phyloP scores from a whole-genome alignment of 2,888 invertebrate genomes.

The Torymus aiolomorphi region DNA sequence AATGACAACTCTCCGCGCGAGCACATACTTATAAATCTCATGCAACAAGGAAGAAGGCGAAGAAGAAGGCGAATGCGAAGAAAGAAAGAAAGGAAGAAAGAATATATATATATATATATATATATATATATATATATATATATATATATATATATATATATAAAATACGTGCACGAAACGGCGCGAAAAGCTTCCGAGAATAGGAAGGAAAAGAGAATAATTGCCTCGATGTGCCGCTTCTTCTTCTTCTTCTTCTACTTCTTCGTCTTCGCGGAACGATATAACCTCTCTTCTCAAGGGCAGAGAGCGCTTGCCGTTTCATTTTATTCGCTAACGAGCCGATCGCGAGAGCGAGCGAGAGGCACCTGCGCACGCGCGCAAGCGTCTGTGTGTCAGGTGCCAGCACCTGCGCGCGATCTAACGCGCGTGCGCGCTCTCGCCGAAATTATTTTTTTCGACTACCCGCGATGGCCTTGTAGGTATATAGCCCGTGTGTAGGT shows the following conservation, averaged over 20 bases:
- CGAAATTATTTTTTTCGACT: constrained; percentile 1
- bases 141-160: no score
- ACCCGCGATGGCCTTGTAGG: background rate
- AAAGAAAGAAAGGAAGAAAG: no score
- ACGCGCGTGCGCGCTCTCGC: background rate
- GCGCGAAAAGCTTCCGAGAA: background rate
- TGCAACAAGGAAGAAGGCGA: no score
- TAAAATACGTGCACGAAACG: no score
- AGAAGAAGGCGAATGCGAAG: no score
- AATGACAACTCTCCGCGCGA: background rate
- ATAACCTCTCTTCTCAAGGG: constrained; percentile 18
- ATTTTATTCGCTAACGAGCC: constrained; percentile 42
- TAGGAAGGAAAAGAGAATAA: constrained; percentile 27
- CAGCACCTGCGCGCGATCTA: constrained; percentile 53
- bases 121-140: no score
- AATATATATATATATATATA: no score
- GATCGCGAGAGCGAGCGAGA: background rate
- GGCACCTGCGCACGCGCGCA: constrained; percentile 51
- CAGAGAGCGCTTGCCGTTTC: background rate
- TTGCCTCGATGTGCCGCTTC: background rate
- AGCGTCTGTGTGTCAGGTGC: constrained; percentile 56
- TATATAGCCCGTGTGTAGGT: background rate
- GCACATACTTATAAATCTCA: no score
- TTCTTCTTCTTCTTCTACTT: no score
- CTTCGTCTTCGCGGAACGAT: constrained; percentile 1